Percentiles rank a stretch among this genome's conserved stretches.
Conservation (phyloP, 1,140 invertebrate species). For the Ips typographus region DNA sequence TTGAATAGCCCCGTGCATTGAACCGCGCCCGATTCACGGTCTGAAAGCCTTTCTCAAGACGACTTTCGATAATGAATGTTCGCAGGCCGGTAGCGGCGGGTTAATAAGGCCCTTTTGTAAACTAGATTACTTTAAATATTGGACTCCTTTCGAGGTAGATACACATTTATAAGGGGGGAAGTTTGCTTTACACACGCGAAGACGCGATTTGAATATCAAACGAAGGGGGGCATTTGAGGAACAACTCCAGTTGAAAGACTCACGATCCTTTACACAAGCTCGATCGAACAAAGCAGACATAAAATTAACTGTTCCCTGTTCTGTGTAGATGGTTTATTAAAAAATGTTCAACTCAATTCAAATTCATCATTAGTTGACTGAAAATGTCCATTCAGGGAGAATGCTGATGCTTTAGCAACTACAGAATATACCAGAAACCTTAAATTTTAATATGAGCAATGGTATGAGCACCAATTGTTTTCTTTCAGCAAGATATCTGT, state of each 20-base stretch:
- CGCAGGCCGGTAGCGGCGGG: constrained; percentile 20
- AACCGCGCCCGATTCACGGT: constrained; percentile 7
- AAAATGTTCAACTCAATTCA: no score
- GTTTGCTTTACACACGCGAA: constrained; percentile 16
- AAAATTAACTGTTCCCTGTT: no score
- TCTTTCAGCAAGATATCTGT: no score
- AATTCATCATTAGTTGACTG: no score
- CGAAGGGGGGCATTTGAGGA: constrained; percentile 1
- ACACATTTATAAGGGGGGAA: neutral
- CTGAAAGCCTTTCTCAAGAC: neutral
- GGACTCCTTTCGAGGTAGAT: constrained; percentile 31
- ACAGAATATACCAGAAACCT: no score
- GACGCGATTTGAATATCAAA: constrained; percentile 26
- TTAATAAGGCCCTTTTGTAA: constrained; percentile 33
- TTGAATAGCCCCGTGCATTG: constrained; percentile 19
- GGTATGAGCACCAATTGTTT: no score
- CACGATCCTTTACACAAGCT: no score
- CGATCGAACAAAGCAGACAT: no score
- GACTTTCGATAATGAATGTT: constrained; percentile 9
- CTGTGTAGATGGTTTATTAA: no score
- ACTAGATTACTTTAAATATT: constrained; percentile 34
- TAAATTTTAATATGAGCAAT: no score
- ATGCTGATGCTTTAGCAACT: no score
- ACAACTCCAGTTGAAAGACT: neutral
- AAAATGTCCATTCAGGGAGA: no score